These are phyloP conservation scores for Anastrepha obliqua DNA, from an alignment of 1,140 invertebrate species.

Conservation along the genomic window DNA sequence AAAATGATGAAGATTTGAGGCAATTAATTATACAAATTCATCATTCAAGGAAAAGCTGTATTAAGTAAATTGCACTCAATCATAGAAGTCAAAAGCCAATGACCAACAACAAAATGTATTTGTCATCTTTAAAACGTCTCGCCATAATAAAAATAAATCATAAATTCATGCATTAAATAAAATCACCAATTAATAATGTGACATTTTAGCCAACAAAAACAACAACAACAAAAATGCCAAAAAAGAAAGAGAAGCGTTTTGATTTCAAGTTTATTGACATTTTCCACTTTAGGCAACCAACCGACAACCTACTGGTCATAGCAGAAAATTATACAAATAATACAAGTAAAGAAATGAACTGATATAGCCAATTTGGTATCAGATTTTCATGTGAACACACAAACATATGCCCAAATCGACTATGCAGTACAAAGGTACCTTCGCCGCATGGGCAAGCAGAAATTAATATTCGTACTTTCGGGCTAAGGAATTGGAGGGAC, in stretches of 20 bases:
- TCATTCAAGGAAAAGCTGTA: too few relatives aligned
- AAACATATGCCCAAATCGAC: background rate
- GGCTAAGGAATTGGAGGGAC: background rate
- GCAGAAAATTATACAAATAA: background rate
- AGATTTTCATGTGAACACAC: background rate
- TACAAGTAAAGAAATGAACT: slow-evolving; percentile 1
- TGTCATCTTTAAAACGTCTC: slow-evolving; percentile 5
- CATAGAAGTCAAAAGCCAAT: background rate
- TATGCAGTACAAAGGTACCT: background rate
- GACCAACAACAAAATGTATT: background rate
- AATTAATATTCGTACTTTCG: background rate
- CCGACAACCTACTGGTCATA: slow-evolving; percentile 6
- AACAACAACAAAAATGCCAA: background rate
- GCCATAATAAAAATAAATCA: background rate
- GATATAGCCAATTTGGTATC: slow-evolving; percentile 21
- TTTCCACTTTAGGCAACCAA: slow-evolving; percentile 12
- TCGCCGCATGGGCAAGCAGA: background rate
- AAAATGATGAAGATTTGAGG: too few relatives aligned
- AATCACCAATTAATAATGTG: slow-evolving; percentile 33
- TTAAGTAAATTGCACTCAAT: background rate
- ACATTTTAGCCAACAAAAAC: slow-evolving; percentile 5
- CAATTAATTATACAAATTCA: too few relatives aligned
- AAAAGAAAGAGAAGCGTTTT: background rate
- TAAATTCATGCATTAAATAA: slow-evolving; percentile 26
- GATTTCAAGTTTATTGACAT: slow-evolving; percentile 39